Conservation (phyloP, 2,113 vertebrate species). For the Nestor notabilis region DNA sequence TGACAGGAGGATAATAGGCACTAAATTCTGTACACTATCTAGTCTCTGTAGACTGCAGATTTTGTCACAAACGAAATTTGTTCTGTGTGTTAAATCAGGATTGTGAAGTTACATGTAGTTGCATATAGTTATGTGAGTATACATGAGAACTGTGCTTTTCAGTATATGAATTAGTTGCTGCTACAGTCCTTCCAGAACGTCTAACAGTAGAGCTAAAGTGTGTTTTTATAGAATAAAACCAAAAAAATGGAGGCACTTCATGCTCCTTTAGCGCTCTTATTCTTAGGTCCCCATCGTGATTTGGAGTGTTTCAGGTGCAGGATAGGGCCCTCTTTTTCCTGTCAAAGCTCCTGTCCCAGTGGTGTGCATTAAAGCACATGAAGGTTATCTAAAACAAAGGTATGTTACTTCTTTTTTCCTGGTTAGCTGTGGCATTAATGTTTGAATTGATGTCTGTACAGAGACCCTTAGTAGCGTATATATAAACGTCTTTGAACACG, state of each 20-base stretch:
- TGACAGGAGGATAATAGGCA: background rate
- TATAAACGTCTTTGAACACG: background rate
- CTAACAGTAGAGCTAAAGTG: background rate
- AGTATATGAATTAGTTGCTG: background rate
- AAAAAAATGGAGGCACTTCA: background rate
- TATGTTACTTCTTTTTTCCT: background rate
- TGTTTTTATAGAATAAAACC: background rate
- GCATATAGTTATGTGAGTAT: background rate
- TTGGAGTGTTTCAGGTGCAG: background rate
- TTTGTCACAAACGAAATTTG: background rate
- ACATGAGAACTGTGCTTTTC: background rate
- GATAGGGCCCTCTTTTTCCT: background rate
- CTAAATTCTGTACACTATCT: background rate
- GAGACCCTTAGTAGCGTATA: background rate
- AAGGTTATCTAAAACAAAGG: background rate
- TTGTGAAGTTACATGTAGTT: background rate
- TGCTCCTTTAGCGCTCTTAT: background rate
- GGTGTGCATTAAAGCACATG: rapidly evolving
- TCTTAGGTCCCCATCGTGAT: background rate
- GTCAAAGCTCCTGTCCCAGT: background rate
- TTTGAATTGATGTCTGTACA: background rate
- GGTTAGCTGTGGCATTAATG: background rate
- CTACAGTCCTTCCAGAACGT: background rate
- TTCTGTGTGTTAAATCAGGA: background rate
- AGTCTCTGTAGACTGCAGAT: background rate